Evolutionary conservation across 2,888 invertebrate genomes (phyloP).

Genomic region (Choristoneura rosaceana): DNA sequence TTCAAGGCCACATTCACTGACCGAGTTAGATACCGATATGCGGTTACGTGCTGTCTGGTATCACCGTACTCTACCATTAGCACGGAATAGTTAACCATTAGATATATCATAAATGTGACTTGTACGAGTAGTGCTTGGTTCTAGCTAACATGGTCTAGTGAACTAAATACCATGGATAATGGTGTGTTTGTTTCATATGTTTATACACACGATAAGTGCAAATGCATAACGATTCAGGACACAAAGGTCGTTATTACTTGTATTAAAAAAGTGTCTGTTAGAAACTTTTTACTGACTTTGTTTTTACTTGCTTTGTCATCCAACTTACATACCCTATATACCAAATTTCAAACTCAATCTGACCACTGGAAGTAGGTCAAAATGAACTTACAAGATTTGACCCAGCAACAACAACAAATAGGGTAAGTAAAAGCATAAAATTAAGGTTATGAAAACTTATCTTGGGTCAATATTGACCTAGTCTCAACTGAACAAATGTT

Average conservation of each 20-base stretch:
- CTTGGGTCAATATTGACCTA: too few relatives aligned
- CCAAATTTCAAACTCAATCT: too few relatives aligned
- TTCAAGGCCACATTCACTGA: slow-evolving; percentile 74
- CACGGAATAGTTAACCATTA: slow-evolving; percentile 40
- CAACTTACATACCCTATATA: too few relatives aligned
- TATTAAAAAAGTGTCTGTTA: too few relatives aligned
- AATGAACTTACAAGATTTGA: too few relatives aligned
- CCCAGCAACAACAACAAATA: too few relatives aligned
- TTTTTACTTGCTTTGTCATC: too few relatives aligned
- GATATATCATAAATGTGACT: slow-evolving; percentile 41
- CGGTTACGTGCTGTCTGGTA: slow-evolving; percentile 40
- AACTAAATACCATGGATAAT: slow-evolving; percentile 35
- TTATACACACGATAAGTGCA: neutral
- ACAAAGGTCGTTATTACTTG: neutral
- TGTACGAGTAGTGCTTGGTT: neutral
- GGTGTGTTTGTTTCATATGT: slow-evolving; percentile 4
- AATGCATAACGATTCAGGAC: neutral
- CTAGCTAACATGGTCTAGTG: slow-evolving; percentile 36
- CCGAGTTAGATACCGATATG: slow-evolving; percentile 58
- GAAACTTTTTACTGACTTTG: too few relatives aligned
- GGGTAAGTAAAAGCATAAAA: too few relatives aligned
- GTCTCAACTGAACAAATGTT: neutral
- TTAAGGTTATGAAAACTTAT: too few relatives aligned
- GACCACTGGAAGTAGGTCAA: too few relatives aligned
- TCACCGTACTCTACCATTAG: slow-evolving; percentile 39